Evolutionary conservation across 2,888 invertebrate species (phyloP), one percentile per base, ranked within the genome.

Genomic region (Trichogramma evanescens): DNA sequence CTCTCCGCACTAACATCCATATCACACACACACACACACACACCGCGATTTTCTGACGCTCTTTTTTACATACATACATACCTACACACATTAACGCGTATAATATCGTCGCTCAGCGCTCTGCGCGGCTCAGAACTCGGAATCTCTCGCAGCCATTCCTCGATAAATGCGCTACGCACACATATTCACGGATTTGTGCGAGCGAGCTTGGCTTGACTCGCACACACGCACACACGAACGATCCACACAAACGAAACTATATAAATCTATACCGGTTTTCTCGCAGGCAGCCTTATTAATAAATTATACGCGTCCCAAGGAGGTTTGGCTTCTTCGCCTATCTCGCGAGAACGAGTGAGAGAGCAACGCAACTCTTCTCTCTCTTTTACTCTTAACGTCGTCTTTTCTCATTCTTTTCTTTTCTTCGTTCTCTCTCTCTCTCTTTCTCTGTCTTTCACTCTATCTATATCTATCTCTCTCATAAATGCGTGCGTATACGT

Each of bases 281-380:
- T 68, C 68, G 13, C 13, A 13, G 66, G 69, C 68, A 71, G 69
- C 66, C 71, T 72, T 72, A 72, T 72, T 69, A 70, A 72, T 72
- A 71, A 72, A 73, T 72, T 71, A 69, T 68, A 66, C 66, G 66
- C 64, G 67, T 66, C 68, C 13, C 71, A 70, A 71, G 71, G 72
- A 71, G 70, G 68, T 68, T 69, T 63, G 66, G 67, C 66, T 67
- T 66, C 65, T 66, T 67, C 66, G 61, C 63, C 63, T 65, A 63
- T 66, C 63, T 56, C 56, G 56, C 13, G 13, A 51, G 51, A 40
- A 13, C 13, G 13, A 13, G 13, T 13, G 13, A 13, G 13, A 13
- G 13, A 13, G 13, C 13, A 2, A 13, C 13, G 13, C 13, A 13
- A 13, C 13, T 13, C 13, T 13, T 13, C 13, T 13, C 53, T 60